Evolutionary conservation across 2,797 vertebrate genomes (phyloP), one percentile per base, ranked within the genome.

Genomic region (Hipposideros larvatus): DNA sequence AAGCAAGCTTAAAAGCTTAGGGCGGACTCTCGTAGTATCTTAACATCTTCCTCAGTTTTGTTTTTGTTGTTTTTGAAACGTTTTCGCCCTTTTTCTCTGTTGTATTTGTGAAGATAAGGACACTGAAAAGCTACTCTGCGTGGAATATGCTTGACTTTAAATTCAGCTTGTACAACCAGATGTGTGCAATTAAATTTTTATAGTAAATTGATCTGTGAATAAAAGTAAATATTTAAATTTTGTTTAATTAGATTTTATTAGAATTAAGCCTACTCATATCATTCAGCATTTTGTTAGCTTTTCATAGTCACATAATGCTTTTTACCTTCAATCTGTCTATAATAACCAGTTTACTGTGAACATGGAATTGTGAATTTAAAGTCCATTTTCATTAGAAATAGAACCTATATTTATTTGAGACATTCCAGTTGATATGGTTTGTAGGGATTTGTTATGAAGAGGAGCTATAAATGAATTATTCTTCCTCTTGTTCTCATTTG

Each of bases 151-250:
- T 94, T 93, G 28, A 53, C 66, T 94, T 95, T 82, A 91, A 94
- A 86, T 80, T 75, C n/a, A 79, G 80, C 37, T 79, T 82, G 31
- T 15, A 19, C n/a, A 84, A n/a, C 28, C 71, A 80, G 7, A 28
- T 77, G 11, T 93, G 7, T 85, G 14, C 31, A 87, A 11, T 85
- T 90, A 93, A 87, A 90, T 75, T 41, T 90, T 92, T 53, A 75
- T 95, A 85, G n/a, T 93, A 83, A 89, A 68, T 95, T 86, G 70
- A 74, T 78, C 13, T 59, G 1, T 88, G 57, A 66, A 83, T 89
- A 71, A 90, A 82, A 70, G 31, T 85, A 83, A 85, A 43, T 24
- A 51, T 86, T 95, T 86, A 83, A 61, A 70, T 86, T 96, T 90
- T 77, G 13, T 89, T 85, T 51, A 48, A 59, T 83, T 34, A 75